A percentile compares a stretch with the other conserved stretches of the same genome.
Evolutionary conservation across 2,888 invertebrate genomes (phyloP).

Genomic region (Neria commutata): DNA sequence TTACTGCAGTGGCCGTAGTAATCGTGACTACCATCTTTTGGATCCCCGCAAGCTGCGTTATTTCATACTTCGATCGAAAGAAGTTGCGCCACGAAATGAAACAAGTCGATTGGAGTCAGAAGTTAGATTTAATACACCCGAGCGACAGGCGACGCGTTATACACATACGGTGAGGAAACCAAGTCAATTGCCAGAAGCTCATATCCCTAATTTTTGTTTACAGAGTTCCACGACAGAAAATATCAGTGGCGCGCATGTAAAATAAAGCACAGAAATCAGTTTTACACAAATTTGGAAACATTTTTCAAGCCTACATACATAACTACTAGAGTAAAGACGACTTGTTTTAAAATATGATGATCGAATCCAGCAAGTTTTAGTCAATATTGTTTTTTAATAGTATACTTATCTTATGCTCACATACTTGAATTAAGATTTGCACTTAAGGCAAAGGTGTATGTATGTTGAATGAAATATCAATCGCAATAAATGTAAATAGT

Average conservation of each 20-base stretch:
- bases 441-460: too few species aligned
- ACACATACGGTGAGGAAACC: conserved; percentile 65
- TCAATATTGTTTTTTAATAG: too few species aligned
- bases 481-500: too few species aligned
- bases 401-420: too few species aligned
- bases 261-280: too few species aligned
- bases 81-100: conserved; percentile 75
- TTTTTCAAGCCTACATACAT: too few species aligned
- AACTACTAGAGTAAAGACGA: too few species aligned
- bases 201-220: conserved; percentile 23
- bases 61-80: conserved; percentile 82
- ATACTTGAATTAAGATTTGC: too few species aligned
- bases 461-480: too few species aligned
- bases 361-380: too few species aligned
- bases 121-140: conserved; percentile 75
- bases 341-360: too few species aligned
- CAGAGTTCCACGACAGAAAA: conserved; percentile 61
- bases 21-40: conserved; percentile 89
- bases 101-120: conserved; percentile 73
- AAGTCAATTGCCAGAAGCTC: background rate
- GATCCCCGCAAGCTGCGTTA: conserved; percentile 92
- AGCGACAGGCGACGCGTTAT: conserved; percentile 75
- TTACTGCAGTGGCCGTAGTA: conserved; percentile 70
- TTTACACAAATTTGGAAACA: too few species aligned
- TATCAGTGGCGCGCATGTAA: conserved; percentile 58